These are phyloP conservation scores for Cyprinus carpio DNA, from an alignment of 2,113 vertebrate species.

Conservation along the genomic window DNA sequence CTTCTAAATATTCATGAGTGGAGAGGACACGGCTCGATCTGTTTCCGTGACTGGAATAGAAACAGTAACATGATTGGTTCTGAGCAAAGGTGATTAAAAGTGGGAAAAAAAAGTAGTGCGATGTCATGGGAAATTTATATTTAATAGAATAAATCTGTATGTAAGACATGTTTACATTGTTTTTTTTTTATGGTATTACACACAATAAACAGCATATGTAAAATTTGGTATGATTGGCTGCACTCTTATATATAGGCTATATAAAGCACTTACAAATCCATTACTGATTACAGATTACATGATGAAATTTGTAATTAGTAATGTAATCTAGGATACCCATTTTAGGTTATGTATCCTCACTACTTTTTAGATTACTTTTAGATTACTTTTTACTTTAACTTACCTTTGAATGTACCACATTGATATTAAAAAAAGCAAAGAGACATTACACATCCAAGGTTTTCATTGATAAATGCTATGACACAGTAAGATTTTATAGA, in stretches of 20 bases:
- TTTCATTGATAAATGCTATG: no score
- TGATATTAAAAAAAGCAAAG: no score
- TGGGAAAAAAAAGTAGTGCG: constrained; percentile 69
- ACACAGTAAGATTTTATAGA: no score
- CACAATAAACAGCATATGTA: not conserved
- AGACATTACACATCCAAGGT: no score
- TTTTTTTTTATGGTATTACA: not conserved
- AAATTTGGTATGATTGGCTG: not conserved
- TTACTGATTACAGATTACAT: no score
- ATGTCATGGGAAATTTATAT: constrained; percentile 57
- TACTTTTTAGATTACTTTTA: no score
- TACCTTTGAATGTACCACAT: no score
- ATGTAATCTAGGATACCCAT: no score
- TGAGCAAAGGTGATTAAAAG: constrained; percentile 83
- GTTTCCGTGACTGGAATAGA: constrained; percentile 86
- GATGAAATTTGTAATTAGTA: no score
- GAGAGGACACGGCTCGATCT: constrained; percentile 82
- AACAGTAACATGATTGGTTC: constrained; percentile 83
- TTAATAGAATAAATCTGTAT: not conserved
- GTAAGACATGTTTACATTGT: not conserved
- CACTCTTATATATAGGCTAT: not conserved
- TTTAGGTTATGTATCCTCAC: no score
- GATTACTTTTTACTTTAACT: no score
- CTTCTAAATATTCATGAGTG: constrained; percentile 95
- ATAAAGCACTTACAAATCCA: no score